Base-by-base conservation (phyloP, 2,797 vertebrate genomes). In the Hirundo rustica region DNA sequence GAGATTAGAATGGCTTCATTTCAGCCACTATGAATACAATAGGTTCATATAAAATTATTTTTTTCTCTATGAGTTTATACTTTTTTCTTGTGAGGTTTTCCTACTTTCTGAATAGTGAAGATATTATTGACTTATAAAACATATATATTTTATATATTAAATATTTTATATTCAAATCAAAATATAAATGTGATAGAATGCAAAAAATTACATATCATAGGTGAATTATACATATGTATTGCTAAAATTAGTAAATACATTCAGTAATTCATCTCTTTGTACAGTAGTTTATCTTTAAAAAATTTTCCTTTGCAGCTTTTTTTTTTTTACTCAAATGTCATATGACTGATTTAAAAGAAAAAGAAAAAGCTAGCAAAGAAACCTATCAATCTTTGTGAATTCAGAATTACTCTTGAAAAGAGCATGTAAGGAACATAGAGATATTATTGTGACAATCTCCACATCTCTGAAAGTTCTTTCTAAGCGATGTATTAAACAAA, bases 361-460 rank as follows among this genome's bases (percentile, higher is more conserved):
- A 64, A 40, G 38, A 36, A 65, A 68, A 62, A 45, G 1, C 3
- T 57, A 38, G 12, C 29, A 54, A 83, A 65, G 13, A 92, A 89
- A 81, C 9, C 7, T 88, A 68, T 84, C 72, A 84, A 40, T 96
- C 91, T 89, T 66, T 75, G 16, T 72, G 64, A 93, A n/a, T 89
- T 94, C 75, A 84, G 45, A 92, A 86, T 79, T 60, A 42, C 30
- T 92, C 85, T 65, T 89, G 88, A 74, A 89, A 95, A 45, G 23
- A 80, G 2, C 9, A 5, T 21, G 25, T 70, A 85, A 94, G 27
- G 23, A 1, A 5, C 30, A 48, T 5, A 65, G 54, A 84, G 68
- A 87, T 83, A 70, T 44, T 88, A 85, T 88, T 95, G 75, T 91
- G 83, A 87, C 67, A 87, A 47, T 64, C 42, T 75, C 20, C 23